Percentiles rank a stretch among this genome's conserved stretches.
Conservation (phyloP, 2,888 invertebrate species). For the Sceliomorpha sp. region DNA sequence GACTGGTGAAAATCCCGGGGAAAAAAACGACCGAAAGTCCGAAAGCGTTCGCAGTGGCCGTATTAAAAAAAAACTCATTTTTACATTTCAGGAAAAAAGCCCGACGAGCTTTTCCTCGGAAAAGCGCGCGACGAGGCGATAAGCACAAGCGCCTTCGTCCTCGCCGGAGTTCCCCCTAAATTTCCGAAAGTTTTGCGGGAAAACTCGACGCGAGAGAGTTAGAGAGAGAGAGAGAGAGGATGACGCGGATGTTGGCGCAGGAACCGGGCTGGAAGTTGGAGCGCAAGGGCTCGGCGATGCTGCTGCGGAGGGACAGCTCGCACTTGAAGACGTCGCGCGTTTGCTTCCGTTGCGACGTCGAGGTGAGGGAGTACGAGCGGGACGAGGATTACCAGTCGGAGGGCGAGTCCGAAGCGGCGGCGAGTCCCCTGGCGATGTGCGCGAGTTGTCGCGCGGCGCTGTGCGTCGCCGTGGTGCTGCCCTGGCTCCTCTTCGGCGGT, state of each 20-base stretch:
- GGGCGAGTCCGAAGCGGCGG: conserved; percentile 69
- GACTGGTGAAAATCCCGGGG: too few species aligned
- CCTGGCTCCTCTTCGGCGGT: conserved; percentile 80
- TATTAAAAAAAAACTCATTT: too few species aligned
- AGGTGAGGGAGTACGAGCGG: conserved; percentile 82
- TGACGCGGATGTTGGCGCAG: conserved; percentile 73
- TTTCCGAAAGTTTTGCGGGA: too few species aligned
- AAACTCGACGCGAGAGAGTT: too few species aligned
- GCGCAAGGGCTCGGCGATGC: conserved; percentile 73
- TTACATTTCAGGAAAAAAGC: too few species aligned
- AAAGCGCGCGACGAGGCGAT: too few species aligned
- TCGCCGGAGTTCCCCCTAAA: too few species aligned
- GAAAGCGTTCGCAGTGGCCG: too few species aligned
- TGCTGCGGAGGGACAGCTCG: conserved; percentile 73
- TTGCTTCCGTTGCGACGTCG: conserved; percentile 82
- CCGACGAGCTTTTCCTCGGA: too few species aligned
- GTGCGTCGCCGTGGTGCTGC: conserved; percentile 81
- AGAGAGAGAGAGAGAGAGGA: too few species aligned
- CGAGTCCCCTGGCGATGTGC: conserved; percentile 80
- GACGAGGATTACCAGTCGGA: conserved; percentile 80
- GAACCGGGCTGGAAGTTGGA: conserved; percentile 78
- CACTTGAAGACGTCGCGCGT: conserved; percentile 77
- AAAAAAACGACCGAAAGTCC: too few species aligned
- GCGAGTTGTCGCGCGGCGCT: conserved; percentile 82
- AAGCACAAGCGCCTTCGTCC: too few species aligned